Conservation (phyloP, 1,140 invertebrate species). For the Holotrichia oblita region DNA sequence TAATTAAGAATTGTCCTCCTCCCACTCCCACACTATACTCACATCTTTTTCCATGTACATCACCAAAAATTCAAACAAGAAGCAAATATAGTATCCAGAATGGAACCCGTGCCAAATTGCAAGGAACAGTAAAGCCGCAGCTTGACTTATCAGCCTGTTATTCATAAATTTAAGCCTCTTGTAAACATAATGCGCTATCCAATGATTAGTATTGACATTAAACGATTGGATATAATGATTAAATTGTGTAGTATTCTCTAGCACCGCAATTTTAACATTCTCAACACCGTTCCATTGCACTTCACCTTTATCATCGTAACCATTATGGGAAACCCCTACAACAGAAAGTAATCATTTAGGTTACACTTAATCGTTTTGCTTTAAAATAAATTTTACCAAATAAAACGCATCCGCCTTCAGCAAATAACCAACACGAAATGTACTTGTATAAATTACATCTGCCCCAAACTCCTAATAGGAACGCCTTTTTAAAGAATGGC, state of each 20-base stretch:
- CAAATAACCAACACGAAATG: constrained; percentile 89
- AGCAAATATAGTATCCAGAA: constrained; percentile 90
- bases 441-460: constrained; percentile 89
- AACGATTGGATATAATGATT: constrained; percentile 88
- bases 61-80: constrained; percentile 90
- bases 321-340: constrained; percentile 84
- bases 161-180: constrained; percentile 91
- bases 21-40: no score
- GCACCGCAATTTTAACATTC: constrained; percentile 81
- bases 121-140: constrained; percentile 82
- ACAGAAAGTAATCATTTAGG: constrained; percentile 27
- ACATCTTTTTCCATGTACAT: constrained; percentile 90
- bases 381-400: constrained; percentile 65
- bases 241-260: constrained; percentile 83
- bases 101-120: constrained; percentile 95
- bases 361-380: not conserved
- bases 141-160: constrained; percentile 85
- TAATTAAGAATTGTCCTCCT: no score
- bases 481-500: constrained; percentile 71
- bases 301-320: constrained; percentile 68
- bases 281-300: constrained; percentile 85
- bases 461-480: constrained; percentile 83
- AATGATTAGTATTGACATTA: constrained; percentile 93
- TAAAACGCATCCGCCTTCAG: constrained; percentile 79
- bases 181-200: constrained; percentile 92